Evolutionary conservation across 2,113 vertebrate genomes (phyloP).

Genomic region (Nycticebus coucang): DNA sequence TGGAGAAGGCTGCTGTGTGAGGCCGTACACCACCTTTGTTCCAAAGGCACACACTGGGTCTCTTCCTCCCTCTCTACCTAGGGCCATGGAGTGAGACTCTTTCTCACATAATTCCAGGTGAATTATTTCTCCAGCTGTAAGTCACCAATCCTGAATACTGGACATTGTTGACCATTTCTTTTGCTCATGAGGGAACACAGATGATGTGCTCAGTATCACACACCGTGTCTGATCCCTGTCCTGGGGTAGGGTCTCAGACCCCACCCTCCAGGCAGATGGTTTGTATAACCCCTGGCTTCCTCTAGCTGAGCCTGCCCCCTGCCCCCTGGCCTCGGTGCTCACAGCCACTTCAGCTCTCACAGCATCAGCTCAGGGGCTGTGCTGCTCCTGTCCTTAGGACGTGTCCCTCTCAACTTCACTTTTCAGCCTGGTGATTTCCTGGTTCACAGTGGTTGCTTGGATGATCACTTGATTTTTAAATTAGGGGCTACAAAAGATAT

Average conservation of each 20-base stretch:
- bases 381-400: not conserved
- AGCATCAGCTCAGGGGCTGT: not conserved
- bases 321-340: not conserved
- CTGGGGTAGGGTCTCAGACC: accelerated
- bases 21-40: not conserved
- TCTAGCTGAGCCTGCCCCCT: not conserved
- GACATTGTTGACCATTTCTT: not conserved
- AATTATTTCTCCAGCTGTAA: not conserved
- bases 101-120: not conserved
- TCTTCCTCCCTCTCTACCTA: not conserved
- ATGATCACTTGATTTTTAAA: not conserved
- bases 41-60: not conserved
- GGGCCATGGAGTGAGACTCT: no score
- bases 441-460: not conserved
- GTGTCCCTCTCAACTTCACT: not conserved
- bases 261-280: not conserved
- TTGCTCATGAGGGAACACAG: not conserved
- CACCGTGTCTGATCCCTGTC: not conserved
- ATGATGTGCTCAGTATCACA: not conserved
- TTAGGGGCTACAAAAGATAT: not conserved
- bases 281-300: not conserved
- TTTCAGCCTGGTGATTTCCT: not conserved
- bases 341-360: no score
- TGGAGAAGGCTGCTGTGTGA: not conserved
- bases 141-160: not conserved